Evolutionary conservation across 1,140 invertebrate species (phyloP).

Genomic region (Pseudomyrmex gracilis): DNA sequence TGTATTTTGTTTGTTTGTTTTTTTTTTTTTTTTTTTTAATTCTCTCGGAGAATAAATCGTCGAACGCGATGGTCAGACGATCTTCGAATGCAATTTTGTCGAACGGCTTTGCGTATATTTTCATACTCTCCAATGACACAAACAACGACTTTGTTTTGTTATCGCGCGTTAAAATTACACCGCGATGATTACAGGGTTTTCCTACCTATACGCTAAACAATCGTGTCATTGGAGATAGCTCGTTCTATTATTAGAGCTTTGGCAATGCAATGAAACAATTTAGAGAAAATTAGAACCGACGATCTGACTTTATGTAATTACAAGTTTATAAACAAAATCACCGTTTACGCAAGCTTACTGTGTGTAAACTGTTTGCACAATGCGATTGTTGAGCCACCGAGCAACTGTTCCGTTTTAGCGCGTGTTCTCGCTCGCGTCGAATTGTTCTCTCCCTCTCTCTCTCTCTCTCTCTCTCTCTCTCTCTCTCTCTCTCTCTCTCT

Average conservation of each 20-base stretch:
- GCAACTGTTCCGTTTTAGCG: background rate
- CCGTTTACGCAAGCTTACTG: constrained; percentile 7
- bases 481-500: no score
- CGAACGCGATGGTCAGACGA: background rate
- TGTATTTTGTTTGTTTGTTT: no score
- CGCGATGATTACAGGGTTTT: no score
- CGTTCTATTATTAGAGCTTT: background rate
- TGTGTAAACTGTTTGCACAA: constrained; percentile 6
- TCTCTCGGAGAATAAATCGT: background rate
- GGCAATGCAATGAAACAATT: background rate
- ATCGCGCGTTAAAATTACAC: no score
- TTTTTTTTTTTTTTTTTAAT: constrained; percentile 13
- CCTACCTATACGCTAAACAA: background rate
- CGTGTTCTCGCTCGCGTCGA: background rate
- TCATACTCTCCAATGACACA: background rate
- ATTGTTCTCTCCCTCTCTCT: background rate
- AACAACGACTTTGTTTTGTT: background rate
- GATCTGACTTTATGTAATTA: background rate
- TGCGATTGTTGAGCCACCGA: background rate
- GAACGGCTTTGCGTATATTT: background rate
- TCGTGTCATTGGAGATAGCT: background rate
- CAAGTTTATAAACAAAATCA: background rate
- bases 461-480: no score
- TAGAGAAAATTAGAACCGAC: background rate
- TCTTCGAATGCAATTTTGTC: background rate